Base-by-base conservation (phyloP, 2,797 vertebrate species). In the Austrolebias charrua region DNA sequence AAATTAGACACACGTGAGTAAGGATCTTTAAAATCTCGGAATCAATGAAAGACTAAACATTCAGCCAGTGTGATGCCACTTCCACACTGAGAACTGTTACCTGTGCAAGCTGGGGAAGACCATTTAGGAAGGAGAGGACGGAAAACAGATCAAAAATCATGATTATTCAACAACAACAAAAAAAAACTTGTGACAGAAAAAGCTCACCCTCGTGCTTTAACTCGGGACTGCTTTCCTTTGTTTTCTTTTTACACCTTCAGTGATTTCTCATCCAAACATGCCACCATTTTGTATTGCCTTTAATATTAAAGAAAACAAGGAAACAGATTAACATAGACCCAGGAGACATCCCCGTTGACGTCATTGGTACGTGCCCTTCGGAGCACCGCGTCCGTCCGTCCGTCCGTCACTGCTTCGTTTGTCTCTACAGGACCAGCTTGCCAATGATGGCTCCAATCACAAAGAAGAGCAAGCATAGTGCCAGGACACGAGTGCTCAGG, bases 371-470 rank as follows among this genome's bases (percentile, higher is more conserved):
- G 33, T 63, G 75, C 84, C 82, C 69, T 63, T 69, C 70, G 29
- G 49, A 79, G 72, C 71, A 81, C 66, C 69, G 59, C 28, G 55
- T 64, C 64, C 51, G 47, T 67, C 74, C n/a, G n/a, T n/a, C n/a
- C 69, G 11, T 64, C 73, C 29, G 54, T 72, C 75, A 61, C 81
- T 82, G 79, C 75, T 86, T 77, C 79, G 82, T 88, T 78, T 78
- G 75, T 83, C 72, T 77, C 78, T 89, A 97, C 94, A 98, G 94
- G 90, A 91, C 92, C 80, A 97, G 91, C 91, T 96, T 96, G 86
- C 96, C 96, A 83, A 96, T 84, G 91, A 98, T 95, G 89, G 96
- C 95, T 66, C 96, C 96, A 12, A 98, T 91, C 81, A 98, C 94
- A 82, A 97, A 97, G 94, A 97, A 95, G 86, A 98, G 87, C 69